These are phyloP conservation scores for Furcifer pardalis DNA, from an alignment of 2,797 vertebrate genomes.

Conservation along the genomic window DNA sequence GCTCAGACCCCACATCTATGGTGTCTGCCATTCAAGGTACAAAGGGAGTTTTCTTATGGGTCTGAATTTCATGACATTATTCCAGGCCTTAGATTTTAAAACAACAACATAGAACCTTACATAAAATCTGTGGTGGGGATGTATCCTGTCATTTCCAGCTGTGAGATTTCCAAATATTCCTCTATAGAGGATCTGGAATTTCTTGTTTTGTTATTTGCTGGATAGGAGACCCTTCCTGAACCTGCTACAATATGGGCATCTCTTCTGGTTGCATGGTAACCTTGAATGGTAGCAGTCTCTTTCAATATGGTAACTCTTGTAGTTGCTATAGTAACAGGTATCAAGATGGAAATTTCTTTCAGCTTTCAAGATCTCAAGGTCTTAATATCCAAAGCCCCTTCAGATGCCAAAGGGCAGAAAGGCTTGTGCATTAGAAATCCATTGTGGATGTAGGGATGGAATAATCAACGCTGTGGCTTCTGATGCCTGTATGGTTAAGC, in stretches of 20 bases:
- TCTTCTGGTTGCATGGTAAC: background rate
- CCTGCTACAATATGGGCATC: background rate
- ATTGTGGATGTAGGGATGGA: background rate
- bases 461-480: background rate
- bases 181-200: background rate
- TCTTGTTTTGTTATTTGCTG: background rate
- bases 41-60: background rate
- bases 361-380: background rate
- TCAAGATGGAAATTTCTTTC: background rate
- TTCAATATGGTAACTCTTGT: conserved; percentile 12
- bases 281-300: background rate
- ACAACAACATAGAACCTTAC: background rate
- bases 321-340: conserved; percentile 10
- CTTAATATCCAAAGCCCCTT: background rate
- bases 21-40: background rate
- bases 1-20: background rate
- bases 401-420: background rate
- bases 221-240: background rate
- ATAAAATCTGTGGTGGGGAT: background rate
- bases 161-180: background rate
- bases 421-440: background rate
- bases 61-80: background rate
- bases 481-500: background rate
- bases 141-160: background rate
- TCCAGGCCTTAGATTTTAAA: background rate